Conservation (phyloP, 2,113 vertebrate genomes). For the Cyanoramphus novaezelandiae region DNA sequence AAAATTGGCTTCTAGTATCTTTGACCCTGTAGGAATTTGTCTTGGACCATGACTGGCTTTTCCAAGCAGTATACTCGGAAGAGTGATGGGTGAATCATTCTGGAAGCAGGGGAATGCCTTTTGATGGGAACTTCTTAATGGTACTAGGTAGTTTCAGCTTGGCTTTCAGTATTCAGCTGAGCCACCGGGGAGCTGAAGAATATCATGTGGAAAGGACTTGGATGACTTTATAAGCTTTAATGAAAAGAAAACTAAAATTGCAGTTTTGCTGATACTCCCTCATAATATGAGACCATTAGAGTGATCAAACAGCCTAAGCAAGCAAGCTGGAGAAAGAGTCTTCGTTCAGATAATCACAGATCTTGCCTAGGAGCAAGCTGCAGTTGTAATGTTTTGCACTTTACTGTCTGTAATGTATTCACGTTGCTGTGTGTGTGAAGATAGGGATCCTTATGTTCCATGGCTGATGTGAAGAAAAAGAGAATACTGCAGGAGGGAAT, state of each 20-base stretch:
- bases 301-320: background rate
- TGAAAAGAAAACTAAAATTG: background rate
- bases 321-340: background rate
- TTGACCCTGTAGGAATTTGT: background rate
- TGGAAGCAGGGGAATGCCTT: background rate
- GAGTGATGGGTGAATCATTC: background rate
- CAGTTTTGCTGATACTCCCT: background rate
- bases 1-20: background rate
- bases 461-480: background rate
- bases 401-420: no score
- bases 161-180: background rate
- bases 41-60: background rate
- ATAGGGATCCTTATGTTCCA: accelerated
- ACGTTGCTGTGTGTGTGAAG: accelerated
- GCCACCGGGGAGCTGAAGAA: background rate
- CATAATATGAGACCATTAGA: background rate
- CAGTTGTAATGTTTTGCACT: background rate
- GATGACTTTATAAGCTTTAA: background rate
- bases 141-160: background rate
- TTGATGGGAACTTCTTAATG: background rate
- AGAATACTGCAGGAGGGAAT: background rate
- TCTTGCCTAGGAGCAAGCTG: background rate
- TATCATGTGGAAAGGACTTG: background rate
- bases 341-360: background rate
- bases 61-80: background rate